phyloP scores from a whole-genome alignment of 2,113 vertebrate species.

The Ornithorhynchus anatinus region DNA sequence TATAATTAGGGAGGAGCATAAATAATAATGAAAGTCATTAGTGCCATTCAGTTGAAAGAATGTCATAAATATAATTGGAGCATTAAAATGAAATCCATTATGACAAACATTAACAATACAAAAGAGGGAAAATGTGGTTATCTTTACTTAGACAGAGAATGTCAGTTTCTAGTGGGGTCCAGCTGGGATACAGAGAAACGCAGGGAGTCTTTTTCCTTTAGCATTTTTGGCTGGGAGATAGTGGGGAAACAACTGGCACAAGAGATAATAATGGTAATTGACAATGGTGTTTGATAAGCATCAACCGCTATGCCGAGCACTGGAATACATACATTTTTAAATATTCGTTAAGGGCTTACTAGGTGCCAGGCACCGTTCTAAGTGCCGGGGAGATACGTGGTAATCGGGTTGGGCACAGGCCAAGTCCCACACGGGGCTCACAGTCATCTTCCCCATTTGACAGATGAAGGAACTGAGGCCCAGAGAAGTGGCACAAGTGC shows the following conservation, averaged over 20 bases:
- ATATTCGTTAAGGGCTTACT: too few species aligned
- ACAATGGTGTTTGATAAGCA: too few species aligned
- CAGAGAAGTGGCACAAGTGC: too few species aligned
- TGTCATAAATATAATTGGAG: conserved; percentile 78
- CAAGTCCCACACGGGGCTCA: too few species aligned
- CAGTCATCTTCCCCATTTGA: too few species aligned
- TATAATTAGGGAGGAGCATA: conserved; percentile 79
- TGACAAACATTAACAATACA: conserved; percentile 74
- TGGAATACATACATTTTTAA: too few species aligned
- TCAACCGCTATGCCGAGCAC: too few species aligned
- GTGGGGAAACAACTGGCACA: conserved; percentile 60
- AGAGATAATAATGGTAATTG: too few species aligned
- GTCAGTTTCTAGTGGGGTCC: conserved; percentile 65
- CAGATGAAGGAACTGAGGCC: too few species aligned
- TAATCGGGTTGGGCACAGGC: too few species aligned
- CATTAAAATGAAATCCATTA: conserved; percentile 74
- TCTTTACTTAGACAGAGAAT: conserved; percentile 70
- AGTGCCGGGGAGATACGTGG: too few species aligned
- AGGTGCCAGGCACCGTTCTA: too few species aligned
- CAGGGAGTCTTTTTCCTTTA: conserved; percentile 67
- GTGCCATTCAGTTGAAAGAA: conserved; percentile 74
- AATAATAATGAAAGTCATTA: conserved; percentile 83
- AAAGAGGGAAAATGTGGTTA: conserved; percentile 68
- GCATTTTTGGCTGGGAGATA: conserved; percentile 58
- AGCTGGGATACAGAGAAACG: conserved; percentile 69